phyloP scores from a whole-genome alignment of 2,888 invertebrate species.

The Scaptomyza tumidula region DNA sequence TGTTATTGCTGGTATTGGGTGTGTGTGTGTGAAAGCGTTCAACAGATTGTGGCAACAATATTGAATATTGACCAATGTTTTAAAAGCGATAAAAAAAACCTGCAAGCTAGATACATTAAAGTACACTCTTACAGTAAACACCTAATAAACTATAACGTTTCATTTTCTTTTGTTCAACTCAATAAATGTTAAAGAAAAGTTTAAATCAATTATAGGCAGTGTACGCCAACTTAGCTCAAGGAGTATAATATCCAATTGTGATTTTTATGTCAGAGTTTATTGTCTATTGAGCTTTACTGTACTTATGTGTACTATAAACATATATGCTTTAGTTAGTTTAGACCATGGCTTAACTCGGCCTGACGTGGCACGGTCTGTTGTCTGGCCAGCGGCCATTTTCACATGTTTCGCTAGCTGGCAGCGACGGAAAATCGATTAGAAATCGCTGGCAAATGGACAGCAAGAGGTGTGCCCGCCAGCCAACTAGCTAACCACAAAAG shows the following conservation, averaged over 20 bases:
- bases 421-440: constrained; percentile 75
- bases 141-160: not conserved
- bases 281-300: constrained; percentile 2
- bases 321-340: constrained; percentile 24
- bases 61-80: constrained; percentile 67
- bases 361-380: constrained; percentile 5
- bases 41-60: constrained; percentile 54
- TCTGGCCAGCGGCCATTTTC: constrained; percentile 52
- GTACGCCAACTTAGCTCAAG: not conserved
- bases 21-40: constrained; percentile 59
- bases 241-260: too few relatives aligned
- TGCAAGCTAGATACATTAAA: constrained; percentile 1
- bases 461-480: constrained; percentile 75
- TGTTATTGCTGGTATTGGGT: constrained; percentile 50
- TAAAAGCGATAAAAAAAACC: constrained; percentile 35
- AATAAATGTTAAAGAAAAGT: not conserved
- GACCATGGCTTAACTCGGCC: constrained; percentile 15
- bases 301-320: not conserved
- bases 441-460: constrained; percentile 79
- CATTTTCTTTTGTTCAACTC: too few relatives aligned
- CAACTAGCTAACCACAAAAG: constrained; percentile 52
- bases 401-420: constrained; percentile 47
- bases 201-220: not conserved
- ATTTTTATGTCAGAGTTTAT: not conserved
- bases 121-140: not conserved